These are phyloP conservation scores for Cyprinodon brontotheroides DNA, from an alignment of 2,113 vertebrate species.

Conservation along the genomic window DNA sequence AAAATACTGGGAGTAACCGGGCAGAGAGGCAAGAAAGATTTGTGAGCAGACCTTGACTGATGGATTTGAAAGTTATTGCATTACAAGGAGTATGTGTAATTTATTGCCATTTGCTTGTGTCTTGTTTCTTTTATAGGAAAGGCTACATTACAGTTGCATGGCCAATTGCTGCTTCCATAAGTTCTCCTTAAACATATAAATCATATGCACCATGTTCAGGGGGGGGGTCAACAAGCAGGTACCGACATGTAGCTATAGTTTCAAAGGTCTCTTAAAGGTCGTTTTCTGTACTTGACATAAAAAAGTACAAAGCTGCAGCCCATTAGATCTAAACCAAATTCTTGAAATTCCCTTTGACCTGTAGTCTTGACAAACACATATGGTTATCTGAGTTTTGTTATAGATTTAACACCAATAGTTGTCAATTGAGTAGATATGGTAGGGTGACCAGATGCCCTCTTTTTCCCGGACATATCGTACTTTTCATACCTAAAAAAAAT, in stretches of 20 bases:
- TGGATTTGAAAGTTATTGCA: constrained; percentile 69
- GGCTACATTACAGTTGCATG: constrained; percentile 62
- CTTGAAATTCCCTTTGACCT: constrained; percentile 11
- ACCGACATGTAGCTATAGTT: constrained; percentile 21
- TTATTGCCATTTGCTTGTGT: constrained; percentile 70
- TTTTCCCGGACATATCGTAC: too few relatives aligned
- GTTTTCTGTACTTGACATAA: constrained; percentile 23
- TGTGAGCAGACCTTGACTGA: constrained; percentile 64
- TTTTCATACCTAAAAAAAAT: too few relatives aligned
- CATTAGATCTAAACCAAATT: constrained; percentile 36
- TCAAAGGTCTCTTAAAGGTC: constrained; percentile 25
- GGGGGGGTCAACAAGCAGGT: too few relatives aligned
- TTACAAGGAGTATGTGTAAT: constrained; percentile 63
- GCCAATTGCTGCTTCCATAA: constrained; percentile 55
- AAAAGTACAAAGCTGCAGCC: constrained; percentile 20
- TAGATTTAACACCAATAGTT: neutral
- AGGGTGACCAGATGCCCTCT: too few relatives aligned
- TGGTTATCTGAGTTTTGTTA: neutral
- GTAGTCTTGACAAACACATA: neutral
- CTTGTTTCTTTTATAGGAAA: constrained; percentile 71
- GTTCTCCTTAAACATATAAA: constrained; percentile 44
- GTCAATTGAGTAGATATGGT: too few relatives aligned
- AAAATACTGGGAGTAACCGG: constrained; percentile 41
- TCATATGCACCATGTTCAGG: constrained; percentile 20
- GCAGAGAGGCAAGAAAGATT: constrained; percentile 42